phyloP scores from a whole-genome alignment of 2,113 vertebrate species.

The Onychostruthus taczanowskii region DNA sequence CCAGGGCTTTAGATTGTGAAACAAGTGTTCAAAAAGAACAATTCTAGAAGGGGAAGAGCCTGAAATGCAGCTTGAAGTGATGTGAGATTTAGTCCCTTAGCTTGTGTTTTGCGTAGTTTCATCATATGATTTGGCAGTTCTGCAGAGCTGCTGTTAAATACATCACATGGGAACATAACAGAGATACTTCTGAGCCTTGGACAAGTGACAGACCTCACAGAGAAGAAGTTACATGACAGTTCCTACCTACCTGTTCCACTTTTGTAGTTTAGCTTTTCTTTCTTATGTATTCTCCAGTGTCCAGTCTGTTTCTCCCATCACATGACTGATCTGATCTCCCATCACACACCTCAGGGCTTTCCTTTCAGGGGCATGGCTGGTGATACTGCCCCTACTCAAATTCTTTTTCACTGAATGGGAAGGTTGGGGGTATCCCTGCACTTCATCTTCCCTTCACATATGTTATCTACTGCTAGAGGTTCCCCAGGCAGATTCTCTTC shows the following conservation, averaged over 20 bases:
- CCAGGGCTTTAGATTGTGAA: neutral
- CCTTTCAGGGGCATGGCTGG: neutral
- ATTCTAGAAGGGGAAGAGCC: neutral
- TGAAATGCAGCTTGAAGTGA: neutral
- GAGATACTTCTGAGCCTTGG: neutral
- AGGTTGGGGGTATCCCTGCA: neutral
- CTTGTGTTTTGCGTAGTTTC: neutral
- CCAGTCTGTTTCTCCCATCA: neutral
- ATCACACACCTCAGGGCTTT: neutral
- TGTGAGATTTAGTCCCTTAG: conserved; percentile 17
- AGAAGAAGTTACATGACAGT: neutral
- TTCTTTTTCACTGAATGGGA: neutral
- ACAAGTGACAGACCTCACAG: neutral
- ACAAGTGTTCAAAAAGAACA: neutral
- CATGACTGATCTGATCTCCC: neutral
- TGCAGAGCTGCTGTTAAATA: neutral
- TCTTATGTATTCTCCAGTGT: neutral
- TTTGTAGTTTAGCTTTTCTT: neutral
- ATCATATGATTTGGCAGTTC: conserved; percentile 21
- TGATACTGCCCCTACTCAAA: neutral
- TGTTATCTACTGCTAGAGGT: neutral
- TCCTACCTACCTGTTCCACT: neutral
- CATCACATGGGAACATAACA: neutral
- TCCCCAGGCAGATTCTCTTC: neutral
- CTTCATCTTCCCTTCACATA: neutral